These are phyloP conservation scores for Brachionus rubens DNA, from an alignment of 1,140 invertebrate species.

Conservation along the genomic window DNA sequence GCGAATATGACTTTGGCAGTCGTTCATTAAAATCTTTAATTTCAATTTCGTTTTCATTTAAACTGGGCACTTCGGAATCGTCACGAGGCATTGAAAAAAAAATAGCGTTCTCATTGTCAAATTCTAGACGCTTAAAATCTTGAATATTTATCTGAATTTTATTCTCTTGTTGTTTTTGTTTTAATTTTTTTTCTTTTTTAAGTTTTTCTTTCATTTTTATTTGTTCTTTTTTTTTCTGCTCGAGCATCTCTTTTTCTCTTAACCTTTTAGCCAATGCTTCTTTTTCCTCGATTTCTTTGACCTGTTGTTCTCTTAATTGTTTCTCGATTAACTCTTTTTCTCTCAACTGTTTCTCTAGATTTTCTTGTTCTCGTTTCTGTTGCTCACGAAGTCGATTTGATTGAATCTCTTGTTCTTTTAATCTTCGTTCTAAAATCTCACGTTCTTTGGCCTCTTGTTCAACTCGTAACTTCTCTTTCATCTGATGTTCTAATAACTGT, in stretches of 20 bases:
- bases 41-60: conserved; percentile 15
- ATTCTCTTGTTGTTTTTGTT: background rate
- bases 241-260: background rate
- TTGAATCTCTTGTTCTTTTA: background rate
- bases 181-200: conserved; percentile 29
- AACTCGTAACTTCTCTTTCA: background rate
- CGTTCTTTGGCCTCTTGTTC: conserved; percentile 12
- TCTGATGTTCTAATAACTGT: background rate
- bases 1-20: background rate
- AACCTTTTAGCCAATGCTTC: background rate
- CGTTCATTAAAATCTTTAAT: conserved; percentile 27
- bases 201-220: conserved; percentile 17
- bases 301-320: background rate
- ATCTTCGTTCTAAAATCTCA: background rate
- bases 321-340: background rate
- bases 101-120: background rate
- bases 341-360: background rate
- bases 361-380: background rate
- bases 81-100: background rate
- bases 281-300: background rate
- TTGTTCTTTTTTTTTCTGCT: background rate
- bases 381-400: background rate
- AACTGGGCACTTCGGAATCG: background rate
- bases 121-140: conserved; percentile 9
- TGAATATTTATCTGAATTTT: conserved; percentile 11